Evolutionary conservation across 2,113 vertebrate genomes (phyloP).

Genomic region (Odocoileus virginianus): DNA sequence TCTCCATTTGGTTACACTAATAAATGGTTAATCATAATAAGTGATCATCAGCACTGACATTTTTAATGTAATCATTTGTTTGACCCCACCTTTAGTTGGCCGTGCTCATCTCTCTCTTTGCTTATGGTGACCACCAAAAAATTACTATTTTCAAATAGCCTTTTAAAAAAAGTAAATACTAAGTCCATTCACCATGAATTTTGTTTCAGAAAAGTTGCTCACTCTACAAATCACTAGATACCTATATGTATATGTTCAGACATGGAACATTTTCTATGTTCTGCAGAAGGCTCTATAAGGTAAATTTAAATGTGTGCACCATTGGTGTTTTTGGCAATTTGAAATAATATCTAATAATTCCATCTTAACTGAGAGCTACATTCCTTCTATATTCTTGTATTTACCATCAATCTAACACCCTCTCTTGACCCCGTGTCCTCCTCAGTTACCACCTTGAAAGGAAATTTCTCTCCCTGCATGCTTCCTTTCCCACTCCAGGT

Average conservation of each 20-base stretch:
- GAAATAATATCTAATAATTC: neutral
- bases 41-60: neutral
- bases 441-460: neutral
- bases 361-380: neutral
- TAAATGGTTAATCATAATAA: neutral
- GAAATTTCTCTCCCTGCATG: neutral
- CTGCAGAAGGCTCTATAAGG: neutral
- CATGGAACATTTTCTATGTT: neutral
- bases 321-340: neutral
- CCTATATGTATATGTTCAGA: neutral
- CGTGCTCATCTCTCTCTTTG: neutral
- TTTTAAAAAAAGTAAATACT: neutral
- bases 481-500: neutral
- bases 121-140: neutral
- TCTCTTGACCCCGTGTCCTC: neutral
- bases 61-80: neutral
- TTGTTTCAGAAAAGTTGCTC: neutral
- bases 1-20: neutral
- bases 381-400: neutral
- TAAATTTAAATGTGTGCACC: neutral
- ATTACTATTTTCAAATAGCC: neutral
- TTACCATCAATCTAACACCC: neutral
- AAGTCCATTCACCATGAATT: neutral
- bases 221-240: neutral
- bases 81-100: neutral